Evolutionary conservation across 2,888 invertebrate species (phyloP), one percentile per base, ranked within the genome.

Genomic region (Andrena flavipes): DNA sequence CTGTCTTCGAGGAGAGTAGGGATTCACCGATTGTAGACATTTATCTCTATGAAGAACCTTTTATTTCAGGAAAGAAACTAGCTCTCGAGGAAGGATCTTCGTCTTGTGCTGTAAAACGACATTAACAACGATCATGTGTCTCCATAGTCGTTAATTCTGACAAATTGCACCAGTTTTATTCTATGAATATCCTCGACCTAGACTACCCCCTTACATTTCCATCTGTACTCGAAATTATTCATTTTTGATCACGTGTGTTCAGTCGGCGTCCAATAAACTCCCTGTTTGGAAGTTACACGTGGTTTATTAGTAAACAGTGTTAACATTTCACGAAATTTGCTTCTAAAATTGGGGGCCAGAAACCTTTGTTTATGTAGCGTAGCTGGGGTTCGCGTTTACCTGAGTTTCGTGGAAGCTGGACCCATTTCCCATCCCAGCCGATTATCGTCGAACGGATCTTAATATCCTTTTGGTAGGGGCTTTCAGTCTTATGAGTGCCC

Each of bases 1-100:
- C 42, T 76, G 80, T 81, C 76, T 77, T 71, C 75, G 64, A 60
- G 29, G 60, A 69, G 30, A 75, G 67, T 56, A 35, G 65, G 64
- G 48, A 54, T 64, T 56, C 30, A n/a, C 1, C n/a, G 23, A 33
- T n/a, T 54, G 42, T 10, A 30, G 5, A 30, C 29, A 20, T 49
- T 10, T 23, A 20, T 7, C 16, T 16, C 16, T 20, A 29, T 35
- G 49, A 69, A 54, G 16, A 63, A 62, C 62, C n/a, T 16, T 16
- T 6, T 51, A 20, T 20, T 42, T 42, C 42, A 42, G 16, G 5
- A 13, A 4, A 16, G 4, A 42, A 42, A 42, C 3, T 42, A 42
- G 42, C 42, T 5, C 42, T 5, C 42, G 42, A 16, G 16, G 42
- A 5, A 42, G 42, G 42, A 42, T 42, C 16, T 42, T 42, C 42